Conservation (phyloP, 1,140 invertebrate genomes). For the Pachyrhynchus sulphureomaculatus region DNA sequence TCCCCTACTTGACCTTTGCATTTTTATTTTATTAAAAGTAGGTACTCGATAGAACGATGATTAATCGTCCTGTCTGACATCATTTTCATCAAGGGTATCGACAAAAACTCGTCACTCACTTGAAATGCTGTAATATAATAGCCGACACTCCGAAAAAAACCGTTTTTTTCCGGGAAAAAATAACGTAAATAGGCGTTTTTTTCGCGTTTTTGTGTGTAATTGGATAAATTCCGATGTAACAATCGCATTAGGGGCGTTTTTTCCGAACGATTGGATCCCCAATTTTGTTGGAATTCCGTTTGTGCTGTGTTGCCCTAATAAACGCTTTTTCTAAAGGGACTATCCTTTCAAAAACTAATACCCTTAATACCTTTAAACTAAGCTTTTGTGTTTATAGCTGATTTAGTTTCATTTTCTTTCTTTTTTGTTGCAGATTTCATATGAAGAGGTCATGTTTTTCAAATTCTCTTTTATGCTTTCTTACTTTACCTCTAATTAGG, state of each 20-base stretch:
- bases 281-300: slow-evolving; percentile 10
- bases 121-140: slow-evolving; percentile 14
- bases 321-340: slow-evolving; percentile 18
- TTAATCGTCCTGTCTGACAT: no score
- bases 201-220: slow-evolving; percentile 28
- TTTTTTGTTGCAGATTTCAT: neutral
- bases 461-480: no score
- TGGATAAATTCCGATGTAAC: slow-evolving; percentile 32
- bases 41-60: no score
- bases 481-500: no score
- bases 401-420: no score
- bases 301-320: slow-evolving; percentile 18
- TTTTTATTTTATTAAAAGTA: no score
- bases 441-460: neutral
- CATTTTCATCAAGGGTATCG: no score
- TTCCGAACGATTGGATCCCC: neutral
- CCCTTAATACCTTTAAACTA: slow-evolving; percentile 16
- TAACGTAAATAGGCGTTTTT: slow-evolving; percentile 4
- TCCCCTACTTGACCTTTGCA: no score
- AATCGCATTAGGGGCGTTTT: slow-evolving; percentile 24
- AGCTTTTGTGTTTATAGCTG: neutral
- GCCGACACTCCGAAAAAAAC: slow-evolving; percentile 9
- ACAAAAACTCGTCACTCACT: neutral
- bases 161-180: slow-evolving; percentile 9
- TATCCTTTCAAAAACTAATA: slow-evolving; percentile 21